A percentile compares a stretch with the other conserved stretches of the same genome.
These are phyloP conservation scores for Benthosema pterotum DNA, from an alignment of 2,797 vertebrate species.

Conservation along the genomic window DNA sequence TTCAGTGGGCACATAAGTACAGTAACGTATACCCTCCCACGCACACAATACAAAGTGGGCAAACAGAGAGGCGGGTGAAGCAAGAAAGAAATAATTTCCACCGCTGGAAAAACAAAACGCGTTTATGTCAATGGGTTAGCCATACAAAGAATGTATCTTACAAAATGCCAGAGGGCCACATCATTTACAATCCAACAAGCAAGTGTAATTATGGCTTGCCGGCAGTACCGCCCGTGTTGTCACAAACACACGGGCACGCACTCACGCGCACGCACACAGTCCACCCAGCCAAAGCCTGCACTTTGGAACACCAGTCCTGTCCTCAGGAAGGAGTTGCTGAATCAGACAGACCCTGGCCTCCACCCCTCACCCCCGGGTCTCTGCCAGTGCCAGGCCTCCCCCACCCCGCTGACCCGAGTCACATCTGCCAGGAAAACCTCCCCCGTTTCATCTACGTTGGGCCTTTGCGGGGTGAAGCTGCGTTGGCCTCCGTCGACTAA, in stretches of 20 bases:
- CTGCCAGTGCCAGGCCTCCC: slow-evolving; percentile 42
- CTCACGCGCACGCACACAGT: no score
- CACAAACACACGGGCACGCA: no score
- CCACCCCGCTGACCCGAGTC: slow-evolving; percentile 31
- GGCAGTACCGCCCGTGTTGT: no score
- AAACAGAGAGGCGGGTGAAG: background rate
- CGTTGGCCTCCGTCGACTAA: slow-evolving; percentile 45
- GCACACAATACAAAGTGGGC: slow-evolving; percentile 6
- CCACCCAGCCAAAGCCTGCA: no score
- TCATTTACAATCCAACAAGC: slow-evolving; percentile 18
- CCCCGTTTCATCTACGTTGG: slow-evolving; percentile 23
- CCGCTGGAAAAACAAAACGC: background rate
- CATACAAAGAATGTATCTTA: background rate
- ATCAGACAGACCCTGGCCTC: slow-evolving; percentile 64
- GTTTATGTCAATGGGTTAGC: background rate
- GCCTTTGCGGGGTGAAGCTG: slow-evolving; percentile 42
- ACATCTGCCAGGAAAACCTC: slow-evolving; percentile 48
- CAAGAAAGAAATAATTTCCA: background rate
- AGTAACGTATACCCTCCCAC: background rate
- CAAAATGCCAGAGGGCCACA: background rate
- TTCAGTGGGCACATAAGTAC: slow-evolving; percentile 1
- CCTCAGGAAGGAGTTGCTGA: slow-evolving; percentile 66
- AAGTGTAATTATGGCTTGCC: slow-evolving; percentile 25
- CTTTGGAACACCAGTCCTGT: slow-evolving; percentile 55
- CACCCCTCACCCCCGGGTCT: slow-evolving; percentile 13